These are phyloP conservation scores for Lycocorax pyrrhopterus DNA, from an alignment of 2,113 vertebrate species.

Conservation along the genomic window DNA sequence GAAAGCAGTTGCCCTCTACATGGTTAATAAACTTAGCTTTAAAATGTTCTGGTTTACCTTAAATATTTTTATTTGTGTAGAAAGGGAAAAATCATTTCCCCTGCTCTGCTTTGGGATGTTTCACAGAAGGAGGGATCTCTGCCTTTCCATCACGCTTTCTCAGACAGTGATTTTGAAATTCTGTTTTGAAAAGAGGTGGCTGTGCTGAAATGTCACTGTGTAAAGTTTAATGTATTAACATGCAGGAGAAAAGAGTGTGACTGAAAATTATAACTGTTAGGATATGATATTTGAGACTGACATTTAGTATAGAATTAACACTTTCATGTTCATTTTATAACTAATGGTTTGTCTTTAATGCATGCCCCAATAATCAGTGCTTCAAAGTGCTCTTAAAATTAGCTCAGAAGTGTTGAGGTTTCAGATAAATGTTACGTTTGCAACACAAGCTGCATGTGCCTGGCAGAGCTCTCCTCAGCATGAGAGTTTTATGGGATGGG, in stretches of 20 bases:
- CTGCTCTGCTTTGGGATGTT: not conserved
- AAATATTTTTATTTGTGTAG: not conserved
- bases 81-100: not conserved
- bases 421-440: not conserved
- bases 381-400: not conserved
- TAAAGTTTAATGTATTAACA: not conserved
- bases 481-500: not conserved
- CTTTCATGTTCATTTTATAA: not conserved
- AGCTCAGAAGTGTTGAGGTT: not conserved
- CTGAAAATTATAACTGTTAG: not conserved
- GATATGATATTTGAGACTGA: not conserved
- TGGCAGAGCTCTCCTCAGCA: not conserved
- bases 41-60: not conserved
- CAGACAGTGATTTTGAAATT: not conserved
- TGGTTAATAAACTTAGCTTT: not conserved
- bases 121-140: not conserved
- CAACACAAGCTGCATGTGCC: accelerated
- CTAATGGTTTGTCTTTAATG: not conserved
- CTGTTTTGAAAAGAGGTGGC: not conserved
- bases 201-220: not conserved
- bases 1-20: not conserved
- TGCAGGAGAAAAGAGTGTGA: not conserved
- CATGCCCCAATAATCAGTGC: not conserved
- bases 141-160: not conserved
- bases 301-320: not conserved